A percentile compares a stretch with the other conserved stretches of the same genome.
Conservation (phyloP, 2,113 vertebrate genomes). For the Panurus biarmicus region DNA sequence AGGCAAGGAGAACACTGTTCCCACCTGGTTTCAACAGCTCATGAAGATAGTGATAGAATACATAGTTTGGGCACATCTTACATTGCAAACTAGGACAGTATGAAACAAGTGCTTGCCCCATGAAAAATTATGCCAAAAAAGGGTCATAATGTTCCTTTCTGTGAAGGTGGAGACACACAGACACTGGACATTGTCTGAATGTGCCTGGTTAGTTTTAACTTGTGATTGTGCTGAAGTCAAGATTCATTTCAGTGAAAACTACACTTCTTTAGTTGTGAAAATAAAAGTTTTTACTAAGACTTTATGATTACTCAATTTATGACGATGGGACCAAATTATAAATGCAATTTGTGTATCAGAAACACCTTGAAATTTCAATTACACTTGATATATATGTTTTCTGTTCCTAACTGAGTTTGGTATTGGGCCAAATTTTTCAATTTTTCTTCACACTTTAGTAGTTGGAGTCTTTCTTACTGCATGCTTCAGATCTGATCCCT, state of each 20-base stretch:
- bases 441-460: not conserved
- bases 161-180: not conserved
- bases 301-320: not conserved
- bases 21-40: too few species aligned
- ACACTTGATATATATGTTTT: not conserved
- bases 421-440: not conserved
- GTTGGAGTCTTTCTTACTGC: not conserved
- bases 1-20: too few species aligned
- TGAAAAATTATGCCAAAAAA: not conserved
- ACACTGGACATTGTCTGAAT: not conserved
- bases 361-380: conserved; percentile 3
- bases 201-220: not conserved
- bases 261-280: not conserved
- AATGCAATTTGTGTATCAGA: not conserved
- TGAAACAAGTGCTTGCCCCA: not conserved
- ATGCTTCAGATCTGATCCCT: not conserved
- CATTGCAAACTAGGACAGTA: too few species aligned
- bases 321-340: not conserved
- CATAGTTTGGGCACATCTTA: too few species aligned
- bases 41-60: too few species aligned
- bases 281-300: not conserved
- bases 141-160: not conserved
- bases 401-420: not conserved
- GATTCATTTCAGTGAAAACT: not conserved
- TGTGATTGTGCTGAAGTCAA: not conserved